These are phyloP conservation scores for Drosophila micromelanica DNA, from an alignment of 1,140 invertebrate species.

Conservation along the genomic window DNA sequence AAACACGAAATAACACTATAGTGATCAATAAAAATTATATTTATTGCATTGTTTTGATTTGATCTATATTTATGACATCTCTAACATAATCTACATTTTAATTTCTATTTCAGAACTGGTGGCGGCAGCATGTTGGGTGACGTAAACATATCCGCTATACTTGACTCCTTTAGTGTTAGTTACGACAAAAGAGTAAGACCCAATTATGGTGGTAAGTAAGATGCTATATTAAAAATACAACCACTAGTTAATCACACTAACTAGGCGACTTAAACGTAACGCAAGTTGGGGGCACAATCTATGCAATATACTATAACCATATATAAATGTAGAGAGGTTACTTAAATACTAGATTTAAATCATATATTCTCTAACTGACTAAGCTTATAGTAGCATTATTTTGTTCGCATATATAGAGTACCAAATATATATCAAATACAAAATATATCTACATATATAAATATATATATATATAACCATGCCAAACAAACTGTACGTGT, in stretches of 20 bases:
- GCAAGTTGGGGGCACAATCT: constrained; percentile 50
- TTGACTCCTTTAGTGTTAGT: constrained; percentile 96
- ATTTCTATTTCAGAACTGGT: constrained; percentile 85
- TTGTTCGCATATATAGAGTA: background rate
- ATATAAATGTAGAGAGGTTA: too few relatives aligned
- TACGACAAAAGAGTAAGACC: constrained; percentile 99
- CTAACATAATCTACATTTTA: background rate
- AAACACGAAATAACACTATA: too few relatives aligned
- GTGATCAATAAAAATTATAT: too few relatives aligned
- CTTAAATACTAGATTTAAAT: background rate
- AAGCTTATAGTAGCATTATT: background rate
- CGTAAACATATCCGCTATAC: constrained; percentile 96
- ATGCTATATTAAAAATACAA: constrained; percentile 32
- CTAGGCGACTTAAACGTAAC: constrained; percentile 62
- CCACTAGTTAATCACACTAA: constrained; percentile 43
- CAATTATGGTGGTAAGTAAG: constrained; percentile 96
- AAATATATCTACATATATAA: background rate
- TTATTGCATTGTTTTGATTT: too few relatives aligned
- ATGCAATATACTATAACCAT: background rate
- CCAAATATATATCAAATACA: background rate
- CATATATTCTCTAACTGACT: constrained; percentile 3
- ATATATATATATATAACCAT: constrained; percentile 24
- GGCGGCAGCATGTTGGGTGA: constrained; percentile 93
- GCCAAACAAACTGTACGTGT: constrained; percentile 83
- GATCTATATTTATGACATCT: background rate